These are phyloP conservation scores for Matsumurasca onukii DNA, from an alignment of 1,140 invertebrate genomes.

Conservation along the genomic window DNA sequence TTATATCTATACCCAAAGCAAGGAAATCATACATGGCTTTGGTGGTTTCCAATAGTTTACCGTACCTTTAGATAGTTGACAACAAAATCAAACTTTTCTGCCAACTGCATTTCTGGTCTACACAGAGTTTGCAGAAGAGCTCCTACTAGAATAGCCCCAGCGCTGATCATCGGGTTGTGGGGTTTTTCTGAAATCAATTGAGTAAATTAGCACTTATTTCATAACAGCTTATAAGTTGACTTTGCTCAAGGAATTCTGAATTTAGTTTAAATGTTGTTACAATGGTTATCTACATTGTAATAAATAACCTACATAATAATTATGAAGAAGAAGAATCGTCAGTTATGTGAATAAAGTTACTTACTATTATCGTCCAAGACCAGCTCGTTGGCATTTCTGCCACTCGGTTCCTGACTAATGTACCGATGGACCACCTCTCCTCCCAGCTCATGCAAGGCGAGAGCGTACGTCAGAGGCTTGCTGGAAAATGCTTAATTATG, in stretches of 20 bases:
- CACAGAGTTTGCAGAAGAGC: slow-evolving; percentile 54
- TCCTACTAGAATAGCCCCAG: slow-evolving; percentile 59
- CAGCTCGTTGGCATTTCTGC: slow-evolving; percentile 39
- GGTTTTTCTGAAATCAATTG: slow-evolving; percentile 43
- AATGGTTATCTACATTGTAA: too few species aligned
- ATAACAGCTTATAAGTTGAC: too few species aligned
- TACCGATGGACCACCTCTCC: slow-evolving; percentile 61
- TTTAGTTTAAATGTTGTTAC: too few species aligned
- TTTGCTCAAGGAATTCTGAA: too few species aligned
- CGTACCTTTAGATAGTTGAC: slow-evolving; percentile 15
- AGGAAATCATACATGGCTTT: too few species aligned
- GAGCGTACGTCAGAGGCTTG: slow-evolving; percentile 64
- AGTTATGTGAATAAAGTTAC: background rate
- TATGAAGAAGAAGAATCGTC: too few species aligned
- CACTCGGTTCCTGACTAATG: slow-evolving; percentile 62
- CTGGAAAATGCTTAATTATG: slow-evolving; percentile 42
- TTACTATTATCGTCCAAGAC: slow-evolving; percentile 27
- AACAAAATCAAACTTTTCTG: slow-evolving; percentile 27
- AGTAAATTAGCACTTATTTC: too few species aligned
- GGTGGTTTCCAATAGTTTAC: too few species aligned
- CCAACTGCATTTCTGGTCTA: background rate
- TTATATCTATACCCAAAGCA: too few species aligned
- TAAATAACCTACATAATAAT: too few species aligned
- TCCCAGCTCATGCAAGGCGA: slow-evolving; percentile 59
- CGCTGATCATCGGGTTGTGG: slow-evolving; percentile 65